Conservation (phyloP, 2,888 invertebrate species). For the Apotomis capreana region DNA sequence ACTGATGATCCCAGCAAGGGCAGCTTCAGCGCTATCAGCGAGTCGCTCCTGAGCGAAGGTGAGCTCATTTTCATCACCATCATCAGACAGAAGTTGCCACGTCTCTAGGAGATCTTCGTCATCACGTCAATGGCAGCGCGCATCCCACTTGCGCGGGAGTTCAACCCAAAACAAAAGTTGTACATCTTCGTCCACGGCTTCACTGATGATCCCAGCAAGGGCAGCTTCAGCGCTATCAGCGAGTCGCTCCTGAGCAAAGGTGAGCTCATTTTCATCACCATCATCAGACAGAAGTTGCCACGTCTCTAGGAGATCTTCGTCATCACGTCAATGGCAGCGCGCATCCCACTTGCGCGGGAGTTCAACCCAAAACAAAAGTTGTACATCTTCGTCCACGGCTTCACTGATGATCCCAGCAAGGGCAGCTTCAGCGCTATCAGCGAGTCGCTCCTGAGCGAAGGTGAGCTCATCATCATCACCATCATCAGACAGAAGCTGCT, state of each 20-base stretch:
- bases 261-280: slow-evolving; percentile 13
- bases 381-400: slow-evolving; percentile 70
- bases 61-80: slow-evolving; percentile 26
- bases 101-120: slow-evolving; percentile 50
- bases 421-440: too few species aligned
- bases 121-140: slow-evolving; percentile 53
- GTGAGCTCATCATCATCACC: too few species aligned
- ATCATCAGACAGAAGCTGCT: too few species aligned
- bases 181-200: slow-evolving; percentile 72
- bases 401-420: slow-evolving; percentile 66
- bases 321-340: slow-evolving; percentile 53
- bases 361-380: slow-evolving; percentile 50
- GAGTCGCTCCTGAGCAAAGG: slow-evolving; percentile 50
- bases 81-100: too few species aligned
- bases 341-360: too few species aligned
- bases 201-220: slow-evolving; percentile 64
- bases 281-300: too few species aligned
- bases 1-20: slow-evolving; percentile 63
- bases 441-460: too few species aligned
- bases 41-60: slow-evolving; percentile 50
- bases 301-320: slow-evolving; percentile 49
- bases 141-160: too few species aligned
- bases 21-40: slow-evolving; percentile 58
- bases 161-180: slow-evolving; percentile 50
- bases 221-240: slow-evolving; percentile 58